A percentile compares a stretch with the other conserved stretches of the same genome.
Conservation (phyloP, 2,888 invertebrate genomes). For the Metopia argyrocephala region DNA sequence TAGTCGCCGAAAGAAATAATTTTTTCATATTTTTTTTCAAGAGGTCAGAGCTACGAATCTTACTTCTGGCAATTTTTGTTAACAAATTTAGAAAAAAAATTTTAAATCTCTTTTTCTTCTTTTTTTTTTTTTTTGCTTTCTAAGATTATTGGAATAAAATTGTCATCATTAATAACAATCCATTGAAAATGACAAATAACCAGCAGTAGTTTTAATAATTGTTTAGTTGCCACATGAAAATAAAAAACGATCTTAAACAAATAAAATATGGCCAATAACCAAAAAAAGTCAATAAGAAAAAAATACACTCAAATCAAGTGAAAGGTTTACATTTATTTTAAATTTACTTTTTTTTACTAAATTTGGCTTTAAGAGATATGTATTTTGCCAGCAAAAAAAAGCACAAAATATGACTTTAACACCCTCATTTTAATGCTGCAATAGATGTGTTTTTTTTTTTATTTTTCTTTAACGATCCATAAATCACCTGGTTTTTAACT, state of each 20-base stretch:
- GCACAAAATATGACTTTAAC: conserved; percentile 52
- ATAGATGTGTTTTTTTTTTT: background rate
- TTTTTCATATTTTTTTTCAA: too few species aligned
- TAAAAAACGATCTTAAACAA: background rate
- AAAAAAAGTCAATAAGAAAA: background rate
- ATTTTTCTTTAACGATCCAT: conserved; percentile 30
- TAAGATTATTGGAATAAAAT: conserved; percentile 11
- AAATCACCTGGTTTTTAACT: conserved; percentile 52
- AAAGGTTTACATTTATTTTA: background rate
- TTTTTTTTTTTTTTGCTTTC: background rate
- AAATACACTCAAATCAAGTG: background rate
- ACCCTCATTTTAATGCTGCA: conserved; percentile 46
- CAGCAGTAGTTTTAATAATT: conserved; percentile 1
- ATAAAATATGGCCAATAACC: background rate
- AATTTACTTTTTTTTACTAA: background rate
- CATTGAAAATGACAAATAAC: conserved; percentile 1
- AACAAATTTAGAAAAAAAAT: too few species aligned
- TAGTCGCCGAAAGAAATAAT: too few species aligned
- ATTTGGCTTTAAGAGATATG: background rate
- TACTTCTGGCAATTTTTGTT: too few species aligned
- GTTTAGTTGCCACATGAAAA: too few species aligned
- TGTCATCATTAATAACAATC: conserved; percentile 43
- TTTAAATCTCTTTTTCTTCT: background rate
- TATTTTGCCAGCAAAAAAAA: conserved; percentile 9
- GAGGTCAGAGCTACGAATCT: too few species aligned